A percentile compares a stretch with the other conserved stretches of the same genome.
These are phyloP conservation scores for Nilaparvata lugens DNA, from an alignment of 1,140 invertebrate genomes.

Conservation along the genomic window DNA sequence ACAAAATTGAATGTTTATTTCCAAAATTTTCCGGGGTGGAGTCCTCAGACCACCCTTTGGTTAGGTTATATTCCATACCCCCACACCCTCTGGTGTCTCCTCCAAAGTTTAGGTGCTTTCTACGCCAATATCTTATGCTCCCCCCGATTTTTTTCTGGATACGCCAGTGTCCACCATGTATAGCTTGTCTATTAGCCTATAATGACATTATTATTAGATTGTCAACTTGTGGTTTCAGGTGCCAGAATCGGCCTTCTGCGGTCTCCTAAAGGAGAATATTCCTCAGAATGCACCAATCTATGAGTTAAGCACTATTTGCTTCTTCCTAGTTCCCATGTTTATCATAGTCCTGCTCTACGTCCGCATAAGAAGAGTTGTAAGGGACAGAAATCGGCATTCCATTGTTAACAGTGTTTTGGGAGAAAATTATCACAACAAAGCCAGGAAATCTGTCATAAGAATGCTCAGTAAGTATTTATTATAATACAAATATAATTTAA, in stretches of 20 bases:
- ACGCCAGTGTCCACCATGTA: too few species aligned
- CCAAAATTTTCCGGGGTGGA: too few species aligned
- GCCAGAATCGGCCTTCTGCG: constrained; percentile 63
- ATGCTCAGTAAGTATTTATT: constrained; percentile 61
- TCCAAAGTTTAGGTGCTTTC: too few species aligned
- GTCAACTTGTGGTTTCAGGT: constrained; percentile 11
- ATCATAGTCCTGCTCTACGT: constrained; percentile 70
- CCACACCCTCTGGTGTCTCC: too few species aligned
- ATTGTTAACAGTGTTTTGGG: constrained; percentile 51
- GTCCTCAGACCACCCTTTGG: too few species aligned
- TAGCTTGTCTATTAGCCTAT: too few species aligned
- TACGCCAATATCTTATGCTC: too few species aligned
- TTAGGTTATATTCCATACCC: too few species aligned
- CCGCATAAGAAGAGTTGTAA: constrained; percentile 55
- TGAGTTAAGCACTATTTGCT: constrained; percentile 66
- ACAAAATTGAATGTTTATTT: too few species aligned
- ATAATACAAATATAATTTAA: too few species aligned
- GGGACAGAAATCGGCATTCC: constrained; percentile 37
- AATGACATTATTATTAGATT: too few species aligned
- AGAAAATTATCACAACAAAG: constrained; percentile 53
- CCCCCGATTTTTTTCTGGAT: too few species aligned
- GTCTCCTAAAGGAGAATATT: constrained; percentile 49
- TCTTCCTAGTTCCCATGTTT: constrained; percentile 74
- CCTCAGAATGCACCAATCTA: constrained; percentile 51
- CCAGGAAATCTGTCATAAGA: constrained; percentile 62